Conservation (phyloP, 2,797 vertebrate species). For the Pipistrellus pygmaeus region DNA sequence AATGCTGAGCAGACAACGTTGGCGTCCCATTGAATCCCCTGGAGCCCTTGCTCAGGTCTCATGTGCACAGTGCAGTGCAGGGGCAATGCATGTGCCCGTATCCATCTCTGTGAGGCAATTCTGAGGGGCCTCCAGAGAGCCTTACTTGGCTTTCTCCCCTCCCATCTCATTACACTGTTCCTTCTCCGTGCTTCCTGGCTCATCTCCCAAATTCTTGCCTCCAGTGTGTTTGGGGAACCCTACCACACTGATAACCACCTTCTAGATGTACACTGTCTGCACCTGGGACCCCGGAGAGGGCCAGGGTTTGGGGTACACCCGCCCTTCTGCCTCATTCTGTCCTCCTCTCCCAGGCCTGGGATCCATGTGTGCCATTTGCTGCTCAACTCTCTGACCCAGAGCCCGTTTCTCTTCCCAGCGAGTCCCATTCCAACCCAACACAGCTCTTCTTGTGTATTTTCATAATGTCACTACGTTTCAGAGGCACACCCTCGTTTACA, state of each 20-base stretch:
- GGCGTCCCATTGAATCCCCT: not conserved
- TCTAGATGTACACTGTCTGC: not conserved
- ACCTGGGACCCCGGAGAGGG: not conserved
- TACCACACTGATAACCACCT: not conserved
- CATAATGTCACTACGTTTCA: not conserved
- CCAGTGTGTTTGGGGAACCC: not conserved
- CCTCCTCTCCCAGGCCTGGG: not conserved
- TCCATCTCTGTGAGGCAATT: not conserved
- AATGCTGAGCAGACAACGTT: not conserved
- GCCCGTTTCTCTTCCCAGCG: not conserved
- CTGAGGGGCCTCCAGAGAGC: not conserved
- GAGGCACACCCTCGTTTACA: not conserved
- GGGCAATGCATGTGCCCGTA: not conserved
- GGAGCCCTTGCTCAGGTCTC: not conserved
- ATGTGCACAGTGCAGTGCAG: not conserved
- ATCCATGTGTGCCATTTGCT: not conserved
- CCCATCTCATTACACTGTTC: not conserved
- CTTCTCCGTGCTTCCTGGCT: not conserved
- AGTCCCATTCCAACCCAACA: not conserved
- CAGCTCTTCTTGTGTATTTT: not conserved
- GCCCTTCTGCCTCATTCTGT: not conserved
- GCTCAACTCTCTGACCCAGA: not conserved
- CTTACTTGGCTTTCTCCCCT: not conserved
- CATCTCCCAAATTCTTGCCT: not conserved
- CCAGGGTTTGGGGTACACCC: not conserved